These are phyloP conservation scores for Aviceda subcristata DNA, from an alignment of 2,113 vertebrate genomes.

Conservation along the genomic window DNA sequence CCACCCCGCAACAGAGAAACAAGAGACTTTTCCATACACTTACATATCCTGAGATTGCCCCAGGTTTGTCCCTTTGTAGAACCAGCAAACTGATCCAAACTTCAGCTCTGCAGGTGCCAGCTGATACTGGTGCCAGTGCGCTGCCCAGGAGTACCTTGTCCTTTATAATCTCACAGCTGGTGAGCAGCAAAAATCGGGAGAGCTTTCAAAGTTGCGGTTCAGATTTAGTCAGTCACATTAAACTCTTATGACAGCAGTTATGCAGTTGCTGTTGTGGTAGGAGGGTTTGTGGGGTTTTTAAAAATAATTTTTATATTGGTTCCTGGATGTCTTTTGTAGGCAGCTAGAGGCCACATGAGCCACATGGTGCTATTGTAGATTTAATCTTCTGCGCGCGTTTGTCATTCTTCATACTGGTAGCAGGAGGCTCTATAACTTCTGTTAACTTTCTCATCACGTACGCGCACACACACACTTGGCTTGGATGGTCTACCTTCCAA, in stretches of 20 bases:
- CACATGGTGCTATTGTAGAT: not conserved
- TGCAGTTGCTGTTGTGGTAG: not conserved
- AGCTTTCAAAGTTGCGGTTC: too few relatives aligned
- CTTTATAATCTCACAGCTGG: accelerated
- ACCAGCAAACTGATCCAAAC: not conserved
- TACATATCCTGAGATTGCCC: not conserved
- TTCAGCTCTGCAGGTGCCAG: too few relatives aligned
- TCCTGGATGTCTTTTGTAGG: not conserved
- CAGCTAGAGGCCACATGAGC: not conserved
- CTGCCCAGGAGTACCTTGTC: not conserved
- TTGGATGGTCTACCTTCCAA: not conserved
- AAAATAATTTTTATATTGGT: not conserved
- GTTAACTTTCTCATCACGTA: not conserved
- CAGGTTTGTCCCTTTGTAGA: not conserved
- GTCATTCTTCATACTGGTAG: not conserved
- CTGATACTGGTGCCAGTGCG: not conserved
- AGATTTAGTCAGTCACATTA: too few relatives aligned
- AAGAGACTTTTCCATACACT: not conserved
- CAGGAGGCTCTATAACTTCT: not conserved
- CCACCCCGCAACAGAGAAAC: not conserved
- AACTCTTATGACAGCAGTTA: too few relatives aligned
- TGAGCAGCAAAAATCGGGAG: not conserved
- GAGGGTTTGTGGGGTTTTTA: accelerated
- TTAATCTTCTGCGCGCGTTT: not conserved
- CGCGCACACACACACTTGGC: too few relatives aligned